A percentile compares a stretch with the other conserved stretches of the same genome.
Conservation (phyloP, 64 coral and sea anemone species). For the Dendrophyllia cribrosa region DNA sequence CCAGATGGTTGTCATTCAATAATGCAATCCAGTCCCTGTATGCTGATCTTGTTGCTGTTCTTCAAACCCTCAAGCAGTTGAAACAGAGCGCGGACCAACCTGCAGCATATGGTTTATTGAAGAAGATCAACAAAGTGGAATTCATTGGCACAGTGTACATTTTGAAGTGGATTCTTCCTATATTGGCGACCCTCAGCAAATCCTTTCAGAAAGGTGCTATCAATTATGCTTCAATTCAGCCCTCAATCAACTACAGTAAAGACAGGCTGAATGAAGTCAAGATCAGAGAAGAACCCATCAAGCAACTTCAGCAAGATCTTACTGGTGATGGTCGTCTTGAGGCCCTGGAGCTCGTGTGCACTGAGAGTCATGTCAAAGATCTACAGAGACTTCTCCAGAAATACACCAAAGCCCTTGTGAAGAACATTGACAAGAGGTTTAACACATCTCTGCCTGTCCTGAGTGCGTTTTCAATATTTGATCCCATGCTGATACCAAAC, state of each 20-base stretch:
- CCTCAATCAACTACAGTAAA: too few species aligned
- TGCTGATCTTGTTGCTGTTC: slow-evolving; percentile 1
- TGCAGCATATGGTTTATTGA: slow-evolving; percentile 1
- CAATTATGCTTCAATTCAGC: too few species aligned
- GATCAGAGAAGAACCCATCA: too few species aligned
- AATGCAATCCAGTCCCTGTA: neutral
- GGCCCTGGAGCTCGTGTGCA: neutral
- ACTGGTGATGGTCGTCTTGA: neutral
- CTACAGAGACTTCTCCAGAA: neutral
- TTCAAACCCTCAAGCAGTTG: slow-evolving; percentile 8
- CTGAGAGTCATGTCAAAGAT: neutral
- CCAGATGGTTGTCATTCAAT: neutral
- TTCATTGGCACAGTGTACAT: too few species aligned
- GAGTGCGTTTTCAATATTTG: slow-evolving; percentile 41
- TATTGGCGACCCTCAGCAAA: too few species aligned
- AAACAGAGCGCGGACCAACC: neutral
- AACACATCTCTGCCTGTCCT: slow-evolving; percentile 29
- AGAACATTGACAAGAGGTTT: neutral
- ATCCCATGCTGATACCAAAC: slow-evolving; percentile 18
- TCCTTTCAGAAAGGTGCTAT: too few species aligned
- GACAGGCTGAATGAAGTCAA: too few species aligned
- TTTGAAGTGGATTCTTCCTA: too few species aligned
- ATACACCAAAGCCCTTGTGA: neutral
- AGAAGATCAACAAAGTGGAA: slow-evolving; percentile 4
- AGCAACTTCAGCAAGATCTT: neutral